Base-by-base conservation (phyloP, 1,140 invertebrate species). In the Drosophila novamexicana region DNA sequence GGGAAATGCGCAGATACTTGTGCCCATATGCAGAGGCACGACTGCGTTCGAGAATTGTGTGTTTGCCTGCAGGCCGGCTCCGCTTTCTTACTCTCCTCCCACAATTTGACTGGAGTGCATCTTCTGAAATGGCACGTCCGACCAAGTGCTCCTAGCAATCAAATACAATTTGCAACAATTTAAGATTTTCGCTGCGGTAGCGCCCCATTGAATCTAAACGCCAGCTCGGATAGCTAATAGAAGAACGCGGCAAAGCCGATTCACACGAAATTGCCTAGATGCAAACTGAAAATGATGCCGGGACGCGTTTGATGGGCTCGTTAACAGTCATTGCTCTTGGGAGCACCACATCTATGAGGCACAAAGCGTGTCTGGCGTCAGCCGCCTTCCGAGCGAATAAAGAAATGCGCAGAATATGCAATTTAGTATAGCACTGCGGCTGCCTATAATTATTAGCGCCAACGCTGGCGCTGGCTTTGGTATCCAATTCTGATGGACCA, bases 101-200 rank as follows among this genome's bases (percentile, higher is more conserved):
- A 29, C 39, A 16, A 34, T 42, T 59, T 7, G 34, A 42, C 9
- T 40, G 29, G 49, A 39, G 59, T 34, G 54, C 72, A 77, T 84
- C 84, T 81, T 59, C 75, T 64, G 50, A 50, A 89, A 85, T 67
- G 75, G 85, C 84, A 89, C 84, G 84, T 89, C 76, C 82, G 75
- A 52, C 50, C 50, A 36, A 61, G 22, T 50, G 54, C 58, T 52
- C 47, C 65, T 47, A 64, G 45, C 72, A 67, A 75, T 84, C 77
- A 70, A 89, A 84, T 52, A 72, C 74, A 84, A 90, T 90, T 89
- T 89, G 84, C 85, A 89, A 89, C 85, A 89, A 89, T 89, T 89
- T 89, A 90, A 89, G 67, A 89, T 79, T 77, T 86, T 66, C 61
- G 74, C 53, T 49, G 42, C 61, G 50, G 45, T 56, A 71, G 57